These are phyloP conservation scores for Accipiter cooperii DNA, from an alignment of 2,113 vertebrate genomes.

Conservation along the genomic window DNA sequence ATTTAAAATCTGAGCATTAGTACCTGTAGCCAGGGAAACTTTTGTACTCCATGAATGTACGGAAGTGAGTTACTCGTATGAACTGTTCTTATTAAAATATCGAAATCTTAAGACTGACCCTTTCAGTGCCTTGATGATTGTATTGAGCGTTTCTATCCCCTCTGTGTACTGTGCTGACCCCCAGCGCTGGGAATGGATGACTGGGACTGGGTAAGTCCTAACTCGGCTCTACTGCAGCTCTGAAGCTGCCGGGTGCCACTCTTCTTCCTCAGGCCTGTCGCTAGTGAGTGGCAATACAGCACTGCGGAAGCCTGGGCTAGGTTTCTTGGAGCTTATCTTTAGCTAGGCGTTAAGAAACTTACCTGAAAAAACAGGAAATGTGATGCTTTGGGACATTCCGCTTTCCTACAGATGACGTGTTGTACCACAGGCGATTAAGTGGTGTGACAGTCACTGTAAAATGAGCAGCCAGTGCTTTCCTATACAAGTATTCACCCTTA, in stretches of 20 bases:
- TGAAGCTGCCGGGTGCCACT: not conserved
- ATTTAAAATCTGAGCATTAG: conserved; percentile 9
- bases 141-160: not conserved
- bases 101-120: not conserved
- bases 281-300: not conserved
- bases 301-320: not conserved
- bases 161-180: fast-evolving
- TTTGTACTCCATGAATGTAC: not conserved
- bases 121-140: not conserved
- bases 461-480: too few relatives aligned
- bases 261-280: not conserved
- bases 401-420: fast-evolving
- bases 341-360: not conserved
- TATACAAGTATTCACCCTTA: fast-evolving
- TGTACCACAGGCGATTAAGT: not conserved
- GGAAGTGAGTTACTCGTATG: not conserved
- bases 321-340: not conserved
- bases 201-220: too few relatives aligned
- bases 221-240: not conserved
- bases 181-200: fast-evolving
- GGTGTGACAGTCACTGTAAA: too few relatives aligned
- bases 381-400: fast-evolving
- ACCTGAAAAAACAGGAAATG: not conserved
- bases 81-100: conserved; percentile 35
- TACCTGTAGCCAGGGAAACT: not conserved